Conservation (phyloP, 2,888 invertebrate genomes). For the Rapana venosa region DNA sequence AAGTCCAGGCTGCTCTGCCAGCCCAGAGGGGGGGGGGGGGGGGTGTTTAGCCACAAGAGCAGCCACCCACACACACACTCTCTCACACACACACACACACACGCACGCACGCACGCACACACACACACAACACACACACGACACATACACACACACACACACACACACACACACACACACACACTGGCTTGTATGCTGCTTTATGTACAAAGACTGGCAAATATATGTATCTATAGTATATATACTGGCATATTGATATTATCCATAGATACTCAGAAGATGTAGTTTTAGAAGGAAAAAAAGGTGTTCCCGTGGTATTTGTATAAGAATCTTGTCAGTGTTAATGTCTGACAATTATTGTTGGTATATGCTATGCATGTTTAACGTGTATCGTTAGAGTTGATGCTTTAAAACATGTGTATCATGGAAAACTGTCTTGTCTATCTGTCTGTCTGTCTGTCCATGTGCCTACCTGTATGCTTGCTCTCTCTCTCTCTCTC, state of each 20-base stretch:
- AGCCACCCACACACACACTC: neutral
- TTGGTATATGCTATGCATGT: constrained; percentile 28
- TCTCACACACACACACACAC: constrained; percentile 1
- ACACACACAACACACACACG: neutral
- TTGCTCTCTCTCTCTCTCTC: no score
- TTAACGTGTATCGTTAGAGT: neutral
- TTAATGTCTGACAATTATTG: neutral
- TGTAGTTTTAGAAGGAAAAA: no score
- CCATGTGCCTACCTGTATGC: no score
- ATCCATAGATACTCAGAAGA: neutral
- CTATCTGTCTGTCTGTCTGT: no score
- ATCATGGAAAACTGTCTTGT: no score
- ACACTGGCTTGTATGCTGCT: neutral
- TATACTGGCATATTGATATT: neutral
- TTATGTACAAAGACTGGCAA: neutral
- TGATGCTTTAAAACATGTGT: neutral
- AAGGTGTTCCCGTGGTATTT: neutral
- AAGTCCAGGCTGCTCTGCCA: no score
- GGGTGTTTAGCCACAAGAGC: no score
- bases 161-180: neutral
- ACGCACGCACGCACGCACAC: neutral
- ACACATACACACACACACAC: neutral
- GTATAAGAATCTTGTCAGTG: neutral
- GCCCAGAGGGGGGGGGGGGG: no score
- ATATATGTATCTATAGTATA: neutral